These are phyloP conservation scores for Balaeniceps rex DNA, from an alignment of 2,113 vertebrate species.

Conservation along the genomic window DNA sequence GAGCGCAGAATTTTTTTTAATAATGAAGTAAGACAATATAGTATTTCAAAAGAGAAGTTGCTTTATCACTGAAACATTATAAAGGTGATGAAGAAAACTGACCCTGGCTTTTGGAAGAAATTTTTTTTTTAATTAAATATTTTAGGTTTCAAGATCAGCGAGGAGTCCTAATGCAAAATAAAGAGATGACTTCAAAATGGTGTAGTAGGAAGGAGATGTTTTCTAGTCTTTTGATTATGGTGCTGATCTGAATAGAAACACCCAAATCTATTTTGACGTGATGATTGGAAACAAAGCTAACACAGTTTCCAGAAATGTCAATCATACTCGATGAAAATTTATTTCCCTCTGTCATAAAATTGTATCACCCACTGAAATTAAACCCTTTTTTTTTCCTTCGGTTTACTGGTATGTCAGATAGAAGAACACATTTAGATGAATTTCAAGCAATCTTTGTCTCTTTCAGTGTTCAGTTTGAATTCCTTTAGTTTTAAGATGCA, in stretches of 20 bases:
- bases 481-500: background rate
- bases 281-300: background rate
- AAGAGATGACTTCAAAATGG: background rate
- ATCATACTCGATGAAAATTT: background rate
- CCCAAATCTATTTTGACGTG: background rate
- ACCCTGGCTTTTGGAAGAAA: background rate
- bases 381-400: background rate
- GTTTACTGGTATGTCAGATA: background rate
- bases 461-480: background rate
- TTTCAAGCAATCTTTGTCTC: background rate
- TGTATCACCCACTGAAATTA: background rate
- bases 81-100: background rate
- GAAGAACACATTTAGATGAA: background rate
- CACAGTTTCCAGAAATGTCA: background rate
- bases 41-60: background rate
- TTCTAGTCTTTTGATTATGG: background rate
- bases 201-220: background rate
- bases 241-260: constrained; percentile 9
- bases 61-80: background rate
- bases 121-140: background rate
- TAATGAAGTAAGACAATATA: background rate
- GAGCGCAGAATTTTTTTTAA: background rate
- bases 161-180: background rate
- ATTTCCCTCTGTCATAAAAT: background rate
- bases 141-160: background rate